A percentile compares a stretch with the other conserved stretches of the same genome.
Evolutionary conservation across 2,888 invertebrate genomes (phyloP).

Genomic region (Phengaris arion): DNA sequence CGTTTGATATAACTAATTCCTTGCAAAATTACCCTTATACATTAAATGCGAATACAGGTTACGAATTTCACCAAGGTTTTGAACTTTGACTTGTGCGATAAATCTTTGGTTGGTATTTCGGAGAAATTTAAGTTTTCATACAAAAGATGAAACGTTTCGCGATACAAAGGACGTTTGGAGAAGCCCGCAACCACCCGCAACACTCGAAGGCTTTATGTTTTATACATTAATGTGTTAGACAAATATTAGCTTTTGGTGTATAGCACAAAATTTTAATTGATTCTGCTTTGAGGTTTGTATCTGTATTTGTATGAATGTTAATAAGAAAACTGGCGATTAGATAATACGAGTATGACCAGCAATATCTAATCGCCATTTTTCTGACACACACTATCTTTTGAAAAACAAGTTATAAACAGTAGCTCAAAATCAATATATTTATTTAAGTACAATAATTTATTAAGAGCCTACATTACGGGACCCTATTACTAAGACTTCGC

Average conservation of each 20-base stretch:
- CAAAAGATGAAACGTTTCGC: constrained; percentile 51
- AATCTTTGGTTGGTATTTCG: constrained; percentile 46
- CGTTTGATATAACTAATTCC: constrained; percentile 6
- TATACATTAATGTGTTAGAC: constrained; percentile 25
- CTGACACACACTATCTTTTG: too few species aligned
- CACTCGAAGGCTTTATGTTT: constrained; percentile 36
- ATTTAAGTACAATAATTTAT: too few species aligned
- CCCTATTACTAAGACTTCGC: too few species aligned
- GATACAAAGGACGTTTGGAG: constrained; percentile 59
- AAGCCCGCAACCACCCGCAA: constrained; percentile 45
- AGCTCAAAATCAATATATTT: too few species aligned
- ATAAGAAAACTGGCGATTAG: too few species aligned
- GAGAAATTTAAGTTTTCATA: constrained; percentile 67
- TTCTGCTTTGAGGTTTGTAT: background rate
- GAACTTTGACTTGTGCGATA: constrained; percentile 45
- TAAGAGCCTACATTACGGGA: too few species aligned
- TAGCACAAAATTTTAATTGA: background rate
- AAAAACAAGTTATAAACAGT: too few species aligned
- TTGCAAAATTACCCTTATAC: constrained; percentile 31
- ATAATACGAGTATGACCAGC: too few species aligned
- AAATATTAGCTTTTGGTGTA: constrained; percentile 25
- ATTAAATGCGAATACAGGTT: constrained; percentile 4
- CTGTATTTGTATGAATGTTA: too few species aligned
- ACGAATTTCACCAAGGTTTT: constrained; percentile 41
- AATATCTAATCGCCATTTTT: too few species aligned